Evolutionary conservation across 2,113 vertebrate species (phyloP), one percentile per base, ranked within the genome.

Genomic region (Conger conger): DNA sequence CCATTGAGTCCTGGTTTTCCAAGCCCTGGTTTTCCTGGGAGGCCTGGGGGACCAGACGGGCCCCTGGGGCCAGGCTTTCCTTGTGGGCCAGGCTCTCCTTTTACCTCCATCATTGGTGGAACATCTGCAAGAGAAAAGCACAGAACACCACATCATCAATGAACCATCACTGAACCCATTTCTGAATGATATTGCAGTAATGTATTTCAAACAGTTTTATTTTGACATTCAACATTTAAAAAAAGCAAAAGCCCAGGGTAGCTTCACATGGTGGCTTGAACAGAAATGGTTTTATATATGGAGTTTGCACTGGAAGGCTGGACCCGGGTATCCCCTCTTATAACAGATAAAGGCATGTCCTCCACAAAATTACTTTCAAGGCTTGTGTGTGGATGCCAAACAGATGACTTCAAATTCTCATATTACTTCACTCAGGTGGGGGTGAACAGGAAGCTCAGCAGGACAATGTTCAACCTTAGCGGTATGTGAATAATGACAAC

Each of bases 1-100:
- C 98, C 98, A 0, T 96, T 97, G 79, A 97, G 95, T 82, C 98
- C 98, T 0, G 97, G 97, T 86, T 99, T 99, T 35, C 98, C 98
- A 0, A 96, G 91, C 87, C 98, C 98, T 3, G 98, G 96, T 92
- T 99, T 99, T 84, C 98, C 98, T 40, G 96, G 97, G 90, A 95
- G 94, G 80, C 98, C 98, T 0, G 97, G 89, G 68, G 96, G 95
- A 0, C 98, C 98, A 15, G 96, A 88, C 36, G 97, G 97, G 6
- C 98, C 98, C 30, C 97, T 96, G 0, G 96, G 97, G 83, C 98
- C 98, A 0, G 97, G 98, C 85, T 98, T 98, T 35, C 98, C 98
- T 88, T 96, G 97, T 0, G 96, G 97, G 6, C 98, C 98, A 3
- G 97, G 97, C 89, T 99, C 98, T 80, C 98, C 98, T 93, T 99